A percentile compares a stretch with the other conserved stretches of the same genome.
Conservation (phyloP, 2,113 vertebrate species). For the Aegithalos caudatus region DNA sequence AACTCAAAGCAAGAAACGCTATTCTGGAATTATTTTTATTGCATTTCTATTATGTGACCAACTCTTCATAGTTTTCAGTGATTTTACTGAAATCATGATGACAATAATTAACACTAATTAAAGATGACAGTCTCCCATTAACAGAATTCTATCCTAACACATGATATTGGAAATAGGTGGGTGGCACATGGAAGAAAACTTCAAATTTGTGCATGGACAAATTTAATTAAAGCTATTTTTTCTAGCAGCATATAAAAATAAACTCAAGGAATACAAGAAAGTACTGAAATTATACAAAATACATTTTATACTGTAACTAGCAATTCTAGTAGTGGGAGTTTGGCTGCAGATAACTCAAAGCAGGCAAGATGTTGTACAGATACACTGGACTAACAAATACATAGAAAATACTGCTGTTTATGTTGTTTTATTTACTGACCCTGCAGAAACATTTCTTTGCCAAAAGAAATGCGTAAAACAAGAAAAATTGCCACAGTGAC, state of each 20-base stretch:
- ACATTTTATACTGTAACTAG: background rate
- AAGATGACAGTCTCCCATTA: background rate
- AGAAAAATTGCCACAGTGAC: background rate
- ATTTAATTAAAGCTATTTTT: background rate
- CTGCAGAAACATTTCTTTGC: background rate
- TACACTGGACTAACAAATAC: background rate
- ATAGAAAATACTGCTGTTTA: background rate
- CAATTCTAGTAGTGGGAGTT: background rate
- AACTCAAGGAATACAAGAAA: background rate
- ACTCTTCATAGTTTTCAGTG: background rate
- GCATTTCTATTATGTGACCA: background rate
- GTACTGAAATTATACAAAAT: background rate
- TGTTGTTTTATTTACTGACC: background rate
- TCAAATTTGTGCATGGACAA: background rate
- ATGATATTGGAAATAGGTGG: background rate
- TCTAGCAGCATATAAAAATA: background rate
- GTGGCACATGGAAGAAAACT: background rate
- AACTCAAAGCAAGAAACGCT: background rate
- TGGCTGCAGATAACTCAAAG: background rate
- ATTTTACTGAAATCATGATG: background rate
- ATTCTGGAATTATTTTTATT: background rate
- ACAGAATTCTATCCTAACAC: background rate
- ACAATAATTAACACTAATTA: background rate
- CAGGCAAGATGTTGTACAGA: background rate
- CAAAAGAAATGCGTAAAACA: background rate